Conservation (phyloP, 2,113 vertebrate species). For the Crotophaga sulcirostris region DNA sequence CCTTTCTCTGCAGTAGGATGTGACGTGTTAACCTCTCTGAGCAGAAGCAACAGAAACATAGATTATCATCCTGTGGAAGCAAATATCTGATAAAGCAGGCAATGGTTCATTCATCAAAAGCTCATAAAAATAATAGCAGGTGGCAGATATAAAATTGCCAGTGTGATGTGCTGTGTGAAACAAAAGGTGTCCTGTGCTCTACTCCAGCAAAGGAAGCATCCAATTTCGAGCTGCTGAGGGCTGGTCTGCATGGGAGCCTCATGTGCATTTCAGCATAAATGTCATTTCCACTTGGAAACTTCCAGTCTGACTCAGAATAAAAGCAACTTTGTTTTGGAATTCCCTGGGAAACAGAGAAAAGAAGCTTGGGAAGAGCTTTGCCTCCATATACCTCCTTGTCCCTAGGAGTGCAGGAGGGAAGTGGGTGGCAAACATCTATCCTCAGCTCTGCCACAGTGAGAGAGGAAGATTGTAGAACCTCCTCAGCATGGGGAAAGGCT, state of each 20-base stretch:
- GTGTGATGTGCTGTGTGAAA: not conserved
- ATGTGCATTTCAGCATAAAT: not conserved
- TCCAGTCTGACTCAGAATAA: not conserved
- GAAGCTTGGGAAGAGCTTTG: not conserved
- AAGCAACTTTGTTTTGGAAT: not conserved
- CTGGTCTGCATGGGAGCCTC: not conserved
- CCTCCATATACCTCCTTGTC: not conserved
- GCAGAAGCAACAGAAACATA: not conserved
- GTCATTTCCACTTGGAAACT: not conserved
- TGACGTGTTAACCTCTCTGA: not conserved
- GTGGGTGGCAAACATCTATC: not conserved
- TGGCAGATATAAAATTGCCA: not conserved
- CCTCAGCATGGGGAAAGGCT: rapidly evolving
- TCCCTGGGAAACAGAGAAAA: not conserved
- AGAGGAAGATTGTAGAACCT: not conserved
- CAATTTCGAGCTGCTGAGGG: not conserved
- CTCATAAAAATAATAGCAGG: not conserved
- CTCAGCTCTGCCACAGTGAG: not conserved
- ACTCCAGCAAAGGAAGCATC: not conserved
- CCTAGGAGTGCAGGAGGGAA: not conserved
- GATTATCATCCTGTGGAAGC: not conserved
- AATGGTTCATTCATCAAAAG: not conserved
- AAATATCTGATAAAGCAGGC: not conserved
- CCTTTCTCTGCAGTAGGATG: not conserved
- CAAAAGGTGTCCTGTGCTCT: not conserved